These are phyloP conservation scores for Meteorus colon DNA, from an alignment of 2,888 invertebrate species.

Conservation along the genomic window DNA sequence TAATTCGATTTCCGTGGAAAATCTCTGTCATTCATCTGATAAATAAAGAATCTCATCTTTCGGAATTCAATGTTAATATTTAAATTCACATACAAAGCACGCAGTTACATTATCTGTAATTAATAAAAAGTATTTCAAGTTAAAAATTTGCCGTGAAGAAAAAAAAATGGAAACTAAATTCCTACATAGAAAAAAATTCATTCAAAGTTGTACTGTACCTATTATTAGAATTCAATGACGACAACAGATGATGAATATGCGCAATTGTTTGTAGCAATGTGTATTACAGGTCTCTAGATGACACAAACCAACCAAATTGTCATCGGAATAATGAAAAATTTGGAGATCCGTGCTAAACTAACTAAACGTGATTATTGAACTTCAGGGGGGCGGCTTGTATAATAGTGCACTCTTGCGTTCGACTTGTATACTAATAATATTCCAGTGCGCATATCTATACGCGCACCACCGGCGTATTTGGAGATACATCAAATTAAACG, in stretches of 20 bases:
- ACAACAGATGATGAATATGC: slow-evolving; percentile 18
- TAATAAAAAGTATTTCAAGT: no score
- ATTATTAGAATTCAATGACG: not conserved
- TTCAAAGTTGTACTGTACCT: not conserved
- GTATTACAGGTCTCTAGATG: no score
- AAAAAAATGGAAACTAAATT: no score
- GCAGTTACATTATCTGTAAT: no score
- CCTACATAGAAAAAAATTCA: no score
- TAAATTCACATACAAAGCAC: no score
- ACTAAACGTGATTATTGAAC: not conserved
- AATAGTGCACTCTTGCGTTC: no score
- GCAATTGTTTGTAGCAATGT: not conserved
- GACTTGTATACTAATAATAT: not conserved
- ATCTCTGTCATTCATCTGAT: not conserved
- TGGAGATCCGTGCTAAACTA: not conserved
- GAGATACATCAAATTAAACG: no score
- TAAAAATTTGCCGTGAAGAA: no score
- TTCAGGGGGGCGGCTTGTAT: not conserved
- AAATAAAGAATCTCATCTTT: not conserved
- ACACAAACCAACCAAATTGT: slow-evolving; percentile 8
- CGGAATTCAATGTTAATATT: no score
- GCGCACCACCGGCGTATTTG: not conserved
- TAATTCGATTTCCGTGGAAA: not conserved
- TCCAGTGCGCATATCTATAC: not conserved
- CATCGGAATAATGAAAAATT: slow-evolving; percentile 1